phyloP scores from a whole-genome alignment of 1,140 invertebrate genomes.

The Drosophila arizonae region DNA sequence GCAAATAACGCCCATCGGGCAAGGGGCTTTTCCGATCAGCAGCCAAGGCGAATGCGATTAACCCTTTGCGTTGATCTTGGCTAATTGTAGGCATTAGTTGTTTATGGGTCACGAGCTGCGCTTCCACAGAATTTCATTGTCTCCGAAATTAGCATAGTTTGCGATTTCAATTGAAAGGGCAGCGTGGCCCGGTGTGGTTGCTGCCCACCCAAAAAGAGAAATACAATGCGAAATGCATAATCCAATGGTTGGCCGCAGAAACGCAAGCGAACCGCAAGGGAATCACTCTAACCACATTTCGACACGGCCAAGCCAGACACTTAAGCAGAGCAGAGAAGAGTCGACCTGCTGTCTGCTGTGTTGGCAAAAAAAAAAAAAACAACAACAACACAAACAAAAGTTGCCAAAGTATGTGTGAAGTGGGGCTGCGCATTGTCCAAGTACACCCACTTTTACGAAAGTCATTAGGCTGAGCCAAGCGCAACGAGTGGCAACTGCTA shows the following conservation, averaged over 20 bases:
- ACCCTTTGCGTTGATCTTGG: slow-evolving; percentile 47
- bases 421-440: slow-evolving; percentile 18
- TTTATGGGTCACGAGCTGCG: slow-evolving; percentile 69
- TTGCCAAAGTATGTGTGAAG: not conserved
- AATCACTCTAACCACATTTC: slow-evolving; percentile 19
- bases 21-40: slow-evolving; percentile 64
- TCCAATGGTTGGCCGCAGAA: slow-evolving; percentile 57
- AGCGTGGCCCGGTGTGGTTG: not conserved
- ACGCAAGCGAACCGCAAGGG: slow-evolving; percentile 16
- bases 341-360: slow-evolving; percentile 49
- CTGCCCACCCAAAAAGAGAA: not conserved
- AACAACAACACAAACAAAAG: no score
- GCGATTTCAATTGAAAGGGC: slow-evolving; percentile 57
- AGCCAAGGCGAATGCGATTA: slow-evolving; percentile 68
- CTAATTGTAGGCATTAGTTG: slow-evolving; percentile 79
- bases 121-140: slow-evolving; percentile 64
- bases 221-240: slow-evolving; percentile 33
- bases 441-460: slow-evolving; percentile 70
- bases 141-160: slow-evolving; percentile 66
- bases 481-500: slow-evolving; percentile 42
- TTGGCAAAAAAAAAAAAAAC: no score
- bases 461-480: slow-evolving; percentile 56
- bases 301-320: slow-evolving; percentile 36
- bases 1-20: slow-evolving; percentile 58
- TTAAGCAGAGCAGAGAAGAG: slow-evolving; percentile 7